Evolutionary conservation across 2,888 invertebrate species (phyloP), one percentile per base, ranked within the genome.

Genomic region (Nyleta sp.): DNA sequence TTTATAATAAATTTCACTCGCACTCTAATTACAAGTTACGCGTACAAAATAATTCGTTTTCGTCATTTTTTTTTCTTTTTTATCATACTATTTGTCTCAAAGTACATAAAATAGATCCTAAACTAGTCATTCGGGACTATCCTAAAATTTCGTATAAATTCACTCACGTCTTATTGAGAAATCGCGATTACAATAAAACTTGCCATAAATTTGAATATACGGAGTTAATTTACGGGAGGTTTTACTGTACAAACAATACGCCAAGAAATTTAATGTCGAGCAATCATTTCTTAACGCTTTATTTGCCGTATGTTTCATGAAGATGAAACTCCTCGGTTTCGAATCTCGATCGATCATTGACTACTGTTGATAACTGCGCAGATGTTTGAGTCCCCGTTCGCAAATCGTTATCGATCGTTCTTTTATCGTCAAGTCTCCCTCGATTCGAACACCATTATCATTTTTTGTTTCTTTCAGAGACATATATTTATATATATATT

Each of bases 101-200:
- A 86, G 86, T 89, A 88, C 87, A 85, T 88, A 88, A 88, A 89
- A 87, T 88, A 89, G 84, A 86, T 80, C 84, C 86, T 87, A 89
- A 84, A 76, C 87, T 88, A 88, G 80, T 83, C 82, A 87, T 86
- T 86, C 80, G 84, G 84, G 78, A 81, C 78, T 83, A 86, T 72
- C 83, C 83, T 87, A 87, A 82, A 82, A 80, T 84, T 87, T 84
- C 46, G 35, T 77, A 77, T 22, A 77, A 53, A 57, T 52, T 65
- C 46, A 59, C 28, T 77, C 48, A 18, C 20, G 20, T 53, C 33
- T 59, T 74, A 57, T 52, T 44, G n/a, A 57, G 20, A 59, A 62
- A 42, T 44, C 13, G 6, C 35, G 5, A 50, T 52, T 60, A 52
- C 40, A 50, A 22, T 31, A 35, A 68, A 68, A 38, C 28, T 35